Percentiles rank a stretch among this genome's conserved stretches.
These are phyloP conservation scores for Forbesichthys agassizii DNA, from an alignment of 2,113 vertebrate genomes.

Conservation along the genomic window DNA sequence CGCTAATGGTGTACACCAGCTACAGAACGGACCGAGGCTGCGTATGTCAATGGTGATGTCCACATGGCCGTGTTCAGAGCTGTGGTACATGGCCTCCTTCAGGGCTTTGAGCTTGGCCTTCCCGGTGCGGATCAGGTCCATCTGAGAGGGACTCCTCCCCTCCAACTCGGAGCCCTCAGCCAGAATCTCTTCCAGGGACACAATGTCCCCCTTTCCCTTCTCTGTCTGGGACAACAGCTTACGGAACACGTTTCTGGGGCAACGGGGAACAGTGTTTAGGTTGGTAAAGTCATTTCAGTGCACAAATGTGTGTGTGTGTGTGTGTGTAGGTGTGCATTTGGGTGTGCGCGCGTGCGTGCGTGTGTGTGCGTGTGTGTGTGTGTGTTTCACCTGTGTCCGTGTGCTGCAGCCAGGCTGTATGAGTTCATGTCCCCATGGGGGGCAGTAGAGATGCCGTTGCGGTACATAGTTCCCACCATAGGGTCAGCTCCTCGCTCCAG, in stretches of 20 bases:
- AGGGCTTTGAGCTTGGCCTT: slow-evolving; percentile 94
- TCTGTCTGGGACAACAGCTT: background rate
- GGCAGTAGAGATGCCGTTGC: slow-evolving; percentile 94
- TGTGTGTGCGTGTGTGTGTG: slow-evolving; percentile 10
- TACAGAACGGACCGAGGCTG: background rate
- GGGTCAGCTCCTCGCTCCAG: slow-evolving; percentile 94
- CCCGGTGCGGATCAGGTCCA: slow-evolving; percentile 85
- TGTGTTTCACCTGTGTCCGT: slow-evolving; percentile 89
- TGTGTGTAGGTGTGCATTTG: background rate
- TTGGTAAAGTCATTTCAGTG: background rate
- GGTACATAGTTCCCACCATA: slow-evolving; percentile 96
- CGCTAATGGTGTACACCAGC: no score
- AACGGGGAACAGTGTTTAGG: no score
- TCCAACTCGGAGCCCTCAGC: slow-evolving; percentile 90
- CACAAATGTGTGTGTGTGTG: slow-evolving; percentile 16
- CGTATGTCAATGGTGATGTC: background rate
- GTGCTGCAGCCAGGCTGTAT: slow-evolving; percentile 97
- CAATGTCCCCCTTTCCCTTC: slow-evolving; percentile 74
- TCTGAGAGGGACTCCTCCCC: slow-evolving; percentile 79
- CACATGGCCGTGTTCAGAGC: background rate
- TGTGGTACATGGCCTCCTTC: slow-evolving; percentile 79
- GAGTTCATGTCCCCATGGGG: slow-evolving; percentile 98
- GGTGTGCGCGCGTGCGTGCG: slow-evolving; percentile 3
- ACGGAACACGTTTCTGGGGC: background rate
- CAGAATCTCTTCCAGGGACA: slow-evolving; percentile 96